Evolutionary conservation across 2,113 vertebrate genomes (phyloP).

Genomic region (Bombycilla garrulus): DNA sequence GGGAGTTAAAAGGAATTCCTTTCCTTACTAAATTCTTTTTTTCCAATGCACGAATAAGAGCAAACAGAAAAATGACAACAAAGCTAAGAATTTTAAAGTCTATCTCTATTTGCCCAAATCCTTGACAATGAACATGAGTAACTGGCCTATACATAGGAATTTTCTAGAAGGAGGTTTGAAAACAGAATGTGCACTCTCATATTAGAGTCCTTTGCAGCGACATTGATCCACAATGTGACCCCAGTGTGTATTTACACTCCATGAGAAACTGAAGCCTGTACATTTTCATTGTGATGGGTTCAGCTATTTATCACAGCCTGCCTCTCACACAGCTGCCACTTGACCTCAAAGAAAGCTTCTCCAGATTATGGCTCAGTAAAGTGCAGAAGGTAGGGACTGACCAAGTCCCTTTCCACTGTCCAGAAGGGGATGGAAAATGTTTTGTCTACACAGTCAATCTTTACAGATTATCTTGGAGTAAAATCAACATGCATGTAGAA

Average conservation of each 20-base stretch:
- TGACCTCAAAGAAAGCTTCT: background rate
- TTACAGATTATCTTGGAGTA: background rate
- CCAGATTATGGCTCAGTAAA: background rate
- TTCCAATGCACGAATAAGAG: background rate
- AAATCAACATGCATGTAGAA: background rate
- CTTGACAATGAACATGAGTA: background rate
- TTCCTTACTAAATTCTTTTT: no score
- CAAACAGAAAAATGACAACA: background rate
- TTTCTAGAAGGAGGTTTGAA: background rate
- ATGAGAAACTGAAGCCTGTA: background rate
- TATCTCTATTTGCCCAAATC: background rate
- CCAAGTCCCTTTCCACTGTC: rapidly evolving
- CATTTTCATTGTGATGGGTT: background rate
- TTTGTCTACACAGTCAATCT: background rate
- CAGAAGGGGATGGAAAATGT: background rate
- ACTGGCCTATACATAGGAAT: background rate
- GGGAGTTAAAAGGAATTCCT: background rate
- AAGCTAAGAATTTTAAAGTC: background rate
- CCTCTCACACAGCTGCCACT: background rate
- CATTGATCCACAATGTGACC: background rate
- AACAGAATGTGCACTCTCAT: background rate
- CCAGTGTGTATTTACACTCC: background rate
- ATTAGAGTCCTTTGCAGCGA: background rate
- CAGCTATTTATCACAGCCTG: background rate
- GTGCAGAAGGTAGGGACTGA: background rate